Evolutionary conservation across 1,140 invertebrate genomes (phyloP), one percentile per base, ranked within the genome.

Genomic region (Palaemon carinicauda): DNA sequence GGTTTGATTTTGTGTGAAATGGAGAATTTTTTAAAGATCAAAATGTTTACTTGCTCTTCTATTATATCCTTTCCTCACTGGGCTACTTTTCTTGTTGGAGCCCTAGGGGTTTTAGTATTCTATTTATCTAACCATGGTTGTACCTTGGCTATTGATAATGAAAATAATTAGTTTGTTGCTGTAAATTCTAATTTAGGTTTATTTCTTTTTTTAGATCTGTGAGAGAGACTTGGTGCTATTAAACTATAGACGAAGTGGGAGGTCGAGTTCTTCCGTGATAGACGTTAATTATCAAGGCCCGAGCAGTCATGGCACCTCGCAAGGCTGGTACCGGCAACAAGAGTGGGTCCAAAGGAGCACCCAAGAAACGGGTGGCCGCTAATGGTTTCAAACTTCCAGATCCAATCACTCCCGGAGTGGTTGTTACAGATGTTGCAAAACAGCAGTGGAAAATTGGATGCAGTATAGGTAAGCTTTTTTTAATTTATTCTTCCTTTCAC

Each of bases 361-460:
- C 88, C 51, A 89, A 89, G 87, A 89, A 88, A 60, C 51, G 82
- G n/a, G 82, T 87, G 15, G 87, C 90, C 24, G 90, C 91, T 21
- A 91, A 91, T 90, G 91, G 90, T 33, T 90, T 91, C 87, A 90
- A 91, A 78, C 89, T 92, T 3, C 91, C 93, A 27, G 92, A 96
- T 89, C 94, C 95, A 53, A 94, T 98, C 82, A 94, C 95, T 27
- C 91, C 92, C 54, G 97, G 96, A 1, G 95, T 95, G 91, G 93
- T 97, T 69, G 92, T 98, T 50, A 94, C 93, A 77, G 97, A 98
- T 93, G 92, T 96, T 69, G 94, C 92, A 0, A 95, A 95, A 82
- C 96, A 96, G 90, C 92, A 95, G 91, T 99, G 98, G 98, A 94
- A 94, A 89, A 92, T 99, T 65, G 97, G 97, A 4, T 94, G 95